phyloP scores from a whole-genome alignment of 2,888 invertebrate species.

The Ditula angustiorana region DNA sequence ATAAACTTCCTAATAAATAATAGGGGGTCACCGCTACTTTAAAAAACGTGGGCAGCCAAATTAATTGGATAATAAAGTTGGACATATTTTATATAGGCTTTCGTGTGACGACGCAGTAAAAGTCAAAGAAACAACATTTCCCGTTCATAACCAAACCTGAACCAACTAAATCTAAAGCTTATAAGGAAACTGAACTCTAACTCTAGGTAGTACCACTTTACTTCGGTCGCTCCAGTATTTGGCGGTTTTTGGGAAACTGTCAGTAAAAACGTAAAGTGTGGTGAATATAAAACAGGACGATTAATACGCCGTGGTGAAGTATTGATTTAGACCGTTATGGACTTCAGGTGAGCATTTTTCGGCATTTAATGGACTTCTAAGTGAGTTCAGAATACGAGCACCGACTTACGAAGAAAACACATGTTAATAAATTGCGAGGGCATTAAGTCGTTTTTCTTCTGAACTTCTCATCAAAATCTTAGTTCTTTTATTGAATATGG shows the following conservation, averaged over 20 bases:
- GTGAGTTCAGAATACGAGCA: too few species aligned
- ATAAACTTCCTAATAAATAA: too few species aligned
- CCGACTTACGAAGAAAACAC: too few species aligned
- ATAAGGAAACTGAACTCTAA: neutral
- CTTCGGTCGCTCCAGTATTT: neutral
- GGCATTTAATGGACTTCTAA: neutral
- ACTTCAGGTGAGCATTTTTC: neutral
- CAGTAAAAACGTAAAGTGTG: neutral
- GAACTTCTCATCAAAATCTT: too few species aligned
- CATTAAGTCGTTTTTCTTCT: too few species aligned
- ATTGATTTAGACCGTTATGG: neutral
- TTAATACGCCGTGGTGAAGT: constrained; percentile 1
- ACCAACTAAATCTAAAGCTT: neutral
- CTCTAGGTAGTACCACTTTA: neutral
- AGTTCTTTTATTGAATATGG: too few species aligned
- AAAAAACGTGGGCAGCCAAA: neutral
- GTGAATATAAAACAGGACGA: neutral
- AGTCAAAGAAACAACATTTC: neutral
- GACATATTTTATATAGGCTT: constrained; percentile 17
- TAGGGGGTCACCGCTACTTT: too few species aligned
- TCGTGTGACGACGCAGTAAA: constrained; percentile 20
- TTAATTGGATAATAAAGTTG: constrained; percentile 7
- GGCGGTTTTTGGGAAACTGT: neutral
- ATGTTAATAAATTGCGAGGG: neutral
- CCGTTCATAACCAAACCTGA: constrained; percentile 9